Evolutionary conservation across 2,113 vertebrate genomes (phyloP), one percentile per base, ranked within the genome.

Genomic region (Rhea americana): DNA sequence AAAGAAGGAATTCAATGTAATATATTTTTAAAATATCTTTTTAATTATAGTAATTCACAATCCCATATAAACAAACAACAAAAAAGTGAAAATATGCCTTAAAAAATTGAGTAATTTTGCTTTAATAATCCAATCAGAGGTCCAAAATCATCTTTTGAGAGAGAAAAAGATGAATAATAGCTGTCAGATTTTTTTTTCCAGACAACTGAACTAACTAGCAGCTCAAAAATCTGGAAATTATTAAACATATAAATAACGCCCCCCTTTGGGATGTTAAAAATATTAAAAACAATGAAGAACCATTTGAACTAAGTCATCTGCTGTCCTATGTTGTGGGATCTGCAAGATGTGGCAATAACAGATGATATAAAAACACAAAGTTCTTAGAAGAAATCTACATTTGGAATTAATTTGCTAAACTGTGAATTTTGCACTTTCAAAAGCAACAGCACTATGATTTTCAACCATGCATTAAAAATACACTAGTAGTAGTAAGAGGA

Each of bases 301-400:
- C 10, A 91, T 94, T 93, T 96, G 80, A 94, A 91, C 88, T 85
- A 90, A 94, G 75, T 95, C 61, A 91, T 94, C 90, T 93, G 79
- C 67, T 93, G 71, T 77, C 77, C 58, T 82, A 4, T 93, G 86
- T 92, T 89, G 86, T 96, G 91, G 86, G 86, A 94, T 93, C 75
- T 85, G 81, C 84, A 93, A 95, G 84, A 93, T 96, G 89, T 93
- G 90, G 91, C 86, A 96, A 94, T 87, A 92, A 72, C 55, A 95
- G 68, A 80, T 0, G 1, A 94, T 90, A 85, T 37, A 74, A 83
- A 93, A 95, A 58, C 84, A 95, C 61, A 43, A 45, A 39, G 9
- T 89, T 92, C 94, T 96, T 95, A 96, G 88, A 94, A 93, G 77
- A 94, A 91, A 92, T 75, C 88, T 83, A 14, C 94, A 95, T 95